Evolutionary conservation across 2,113 vertebrate species (phyloP).

Genomic region (Hippocampus barbouri): DNA sequence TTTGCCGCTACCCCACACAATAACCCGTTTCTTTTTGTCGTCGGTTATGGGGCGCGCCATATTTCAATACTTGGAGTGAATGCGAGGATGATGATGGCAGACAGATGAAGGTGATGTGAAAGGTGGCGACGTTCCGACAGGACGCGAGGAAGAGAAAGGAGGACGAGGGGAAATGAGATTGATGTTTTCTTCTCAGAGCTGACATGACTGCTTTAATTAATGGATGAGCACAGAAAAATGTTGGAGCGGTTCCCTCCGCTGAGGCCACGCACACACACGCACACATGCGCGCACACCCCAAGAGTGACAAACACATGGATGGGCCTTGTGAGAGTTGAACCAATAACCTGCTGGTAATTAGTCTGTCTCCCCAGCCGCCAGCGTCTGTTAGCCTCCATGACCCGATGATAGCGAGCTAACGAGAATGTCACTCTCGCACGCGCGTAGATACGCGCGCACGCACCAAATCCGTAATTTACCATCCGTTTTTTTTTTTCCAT

Average conservation of each 20-base stretch:
- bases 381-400: conserved; percentile 66
- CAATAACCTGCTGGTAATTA: conserved; percentile 71
- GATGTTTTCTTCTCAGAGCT: conserved; percentile 52
- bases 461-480: conserved; percentile 15
- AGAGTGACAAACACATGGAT: conserved; percentile 34
- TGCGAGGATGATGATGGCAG: conserved; percentile 1
- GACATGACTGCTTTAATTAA: conserved; percentile 63
- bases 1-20: not conserved
- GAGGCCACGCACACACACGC: not conserved
- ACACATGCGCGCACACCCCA: not conserved
- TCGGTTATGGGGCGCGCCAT: not conserved
- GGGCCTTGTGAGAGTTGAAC: conserved; percentile 64
- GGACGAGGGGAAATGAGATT: conserved; percentile 36
- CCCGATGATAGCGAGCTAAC: conserved; percentile 64
- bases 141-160: conserved; percentile 4
- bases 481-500: conserved; percentile 2
- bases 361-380: conserved; percentile 67
- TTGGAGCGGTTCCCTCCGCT: conserved; percentile 36
- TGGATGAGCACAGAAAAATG: conserved; percentile 50
- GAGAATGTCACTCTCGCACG: conserved; percentile 59
- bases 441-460: conserved; percentile 6
- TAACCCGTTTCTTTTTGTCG: conserved; percentile 6
- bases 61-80: conserved; percentile 20
- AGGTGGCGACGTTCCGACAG: not conserved
- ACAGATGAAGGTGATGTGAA: conserved; percentile 6